Evolutionary conservation across 2,113 vertebrate genomes (phyloP).

Genomic region (Proteles cristata): DNA sequence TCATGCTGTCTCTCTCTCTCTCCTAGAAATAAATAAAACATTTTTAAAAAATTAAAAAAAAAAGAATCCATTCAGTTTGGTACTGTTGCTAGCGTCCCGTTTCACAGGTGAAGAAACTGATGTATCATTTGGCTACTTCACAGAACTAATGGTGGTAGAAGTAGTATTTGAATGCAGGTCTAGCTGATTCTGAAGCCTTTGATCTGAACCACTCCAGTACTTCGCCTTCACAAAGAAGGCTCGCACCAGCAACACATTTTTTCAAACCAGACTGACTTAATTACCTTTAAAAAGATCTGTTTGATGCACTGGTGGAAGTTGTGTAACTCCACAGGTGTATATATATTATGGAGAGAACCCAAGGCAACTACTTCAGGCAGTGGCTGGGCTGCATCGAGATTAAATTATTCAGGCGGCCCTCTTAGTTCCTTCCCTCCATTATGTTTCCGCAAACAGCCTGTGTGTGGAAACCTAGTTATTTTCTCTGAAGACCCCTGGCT

Average conservation of each 20-base stretch:
- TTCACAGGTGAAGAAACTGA: not conserved
- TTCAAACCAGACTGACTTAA: not conserved
- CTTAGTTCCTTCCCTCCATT: not conserved
- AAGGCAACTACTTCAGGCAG: not conserved
- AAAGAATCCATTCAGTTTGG: not conserved
- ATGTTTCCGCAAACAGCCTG: not conserved
- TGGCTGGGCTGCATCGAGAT: not conserved
- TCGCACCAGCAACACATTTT: not conserved
- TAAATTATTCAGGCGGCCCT: not conserved
- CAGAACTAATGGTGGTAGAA: not conserved
- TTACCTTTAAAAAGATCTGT: not conserved
- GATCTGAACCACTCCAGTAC: not conserved
- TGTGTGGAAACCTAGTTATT: not conserved
- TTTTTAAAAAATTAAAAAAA: no score
- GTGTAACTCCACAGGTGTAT: not conserved
- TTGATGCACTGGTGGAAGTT: not conserved
- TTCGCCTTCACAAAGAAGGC: not conserved
- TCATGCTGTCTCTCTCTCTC: no score
- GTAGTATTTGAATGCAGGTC: not conserved
- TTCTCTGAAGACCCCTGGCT: not conserved
- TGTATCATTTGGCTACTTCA: not conserved
- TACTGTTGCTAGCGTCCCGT: not conserved
- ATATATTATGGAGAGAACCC: not conserved
- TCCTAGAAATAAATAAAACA: no score
- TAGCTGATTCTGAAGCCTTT: not conserved